Conservation (phyloP, 2,113 vertebrate genomes). For the Passer domesticus region DNA sequence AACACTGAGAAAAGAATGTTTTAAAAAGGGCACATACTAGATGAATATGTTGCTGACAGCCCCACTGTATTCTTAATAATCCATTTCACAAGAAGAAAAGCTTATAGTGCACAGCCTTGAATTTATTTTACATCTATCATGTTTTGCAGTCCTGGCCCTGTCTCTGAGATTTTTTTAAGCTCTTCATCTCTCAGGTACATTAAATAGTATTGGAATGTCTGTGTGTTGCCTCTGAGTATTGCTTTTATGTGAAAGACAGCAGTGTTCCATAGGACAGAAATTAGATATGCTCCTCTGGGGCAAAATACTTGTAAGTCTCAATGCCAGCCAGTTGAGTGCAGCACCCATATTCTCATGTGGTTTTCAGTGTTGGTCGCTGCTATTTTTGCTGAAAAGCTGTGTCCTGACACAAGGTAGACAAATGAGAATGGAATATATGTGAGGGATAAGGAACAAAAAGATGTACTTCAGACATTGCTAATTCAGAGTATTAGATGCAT, state of each 20-base stretch:
- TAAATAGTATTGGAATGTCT: conserved; percentile 50
- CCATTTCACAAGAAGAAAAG: conserved; percentile 37
- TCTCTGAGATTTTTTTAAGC: conserved; percentile 5
- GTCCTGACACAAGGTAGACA: neutral
- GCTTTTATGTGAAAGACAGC: conserved; percentile 22
- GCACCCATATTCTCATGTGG: neutral
- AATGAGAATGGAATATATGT: neutral
- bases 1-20: neutral
- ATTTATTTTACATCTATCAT: conserved; percentile 5
- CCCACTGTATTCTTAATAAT: conserved; percentile 51
- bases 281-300: conserved; percentile 9
- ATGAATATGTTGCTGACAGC: conserved; percentile 19
- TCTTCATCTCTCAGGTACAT: conserved; percentile 40
- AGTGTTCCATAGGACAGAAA: conserved; percentile 30
- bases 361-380: neutral
- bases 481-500: neutral
- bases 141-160: neutral
- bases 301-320: conserved; percentile 40
- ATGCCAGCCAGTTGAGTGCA: conserved; percentile 14
- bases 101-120: neutral
- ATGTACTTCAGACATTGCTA: neutral
- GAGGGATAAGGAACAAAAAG: neutral
- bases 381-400: neutral
- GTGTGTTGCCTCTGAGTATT: conserved; percentile 9
- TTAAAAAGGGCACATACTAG: neutral